Base-by-base conservation (phyloP, 2,888 invertebrate species). In the Trachelus troglodyta region DNA sequence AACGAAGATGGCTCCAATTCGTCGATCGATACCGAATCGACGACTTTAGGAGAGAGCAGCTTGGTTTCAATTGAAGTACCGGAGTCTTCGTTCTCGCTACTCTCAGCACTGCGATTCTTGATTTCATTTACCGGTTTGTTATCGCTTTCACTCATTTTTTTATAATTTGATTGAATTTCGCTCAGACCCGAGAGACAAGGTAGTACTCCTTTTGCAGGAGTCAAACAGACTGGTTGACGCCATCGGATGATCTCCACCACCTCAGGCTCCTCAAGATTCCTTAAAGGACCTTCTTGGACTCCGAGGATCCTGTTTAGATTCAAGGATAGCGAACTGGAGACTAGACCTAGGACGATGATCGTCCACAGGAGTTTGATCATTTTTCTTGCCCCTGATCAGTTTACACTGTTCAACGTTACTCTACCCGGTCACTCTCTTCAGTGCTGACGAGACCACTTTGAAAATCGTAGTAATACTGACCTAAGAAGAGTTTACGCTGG, bases 211-310 rank as follows among this genome's bases (percentile, higher is more conserved):
- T 74, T 75, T 0, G 76, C 82, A 0, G 83, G 79, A 4, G 83
- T 69, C 23, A 86, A 12, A 69, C 87, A 87, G 4, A 88, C 82
- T 0, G 86, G 79, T 73, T 87, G 87, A 74, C 84, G 86, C 85
- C 87, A 86, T 80, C 81, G 82, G 1, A 87, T 73, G 12, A 84
- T 77, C 75, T 87, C 85, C 0, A 86, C 35, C 9, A 81, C 69
- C 74, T 79, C 74, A 15, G 82, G 82, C 34, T 76, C 68, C 30
- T 73, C 75, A 23, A 30, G 35, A 15, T 79, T 34, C 12, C 75
- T 75, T 6, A n/a, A 71, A 75, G 69, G 77, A 69, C 30, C 69
- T 68, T 37, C 75, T 56, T 71, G 34, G 1, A 31, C 11, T 76
- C 83, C 83, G 34, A 85, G 69, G 11, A 83, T 40, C 40, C 78